phyloP scores from a whole-genome alignment of 2,113 vertebrate species.

The Leptodactylus fuscus region DNA sequence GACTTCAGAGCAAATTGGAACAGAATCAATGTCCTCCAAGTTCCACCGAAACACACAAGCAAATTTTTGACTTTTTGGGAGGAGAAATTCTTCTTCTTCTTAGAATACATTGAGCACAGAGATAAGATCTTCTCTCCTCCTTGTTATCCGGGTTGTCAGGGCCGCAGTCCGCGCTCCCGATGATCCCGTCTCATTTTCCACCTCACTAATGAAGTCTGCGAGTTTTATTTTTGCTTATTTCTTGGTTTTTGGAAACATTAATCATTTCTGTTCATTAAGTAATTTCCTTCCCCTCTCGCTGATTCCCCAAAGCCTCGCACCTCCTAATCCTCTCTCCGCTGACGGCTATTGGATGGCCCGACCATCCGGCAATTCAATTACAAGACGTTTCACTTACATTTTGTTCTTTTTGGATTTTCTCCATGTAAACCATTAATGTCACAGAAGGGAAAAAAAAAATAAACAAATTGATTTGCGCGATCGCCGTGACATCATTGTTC shows the following conservation, averaged over 20 bases:
- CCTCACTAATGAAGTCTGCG: neutral
- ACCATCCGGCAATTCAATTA: conserved; percentile 16
- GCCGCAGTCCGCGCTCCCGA: neutral
- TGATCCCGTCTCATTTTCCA: neutral
- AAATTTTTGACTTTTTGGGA: neutral
- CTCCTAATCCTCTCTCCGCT: neutral
- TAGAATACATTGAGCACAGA: neutral
- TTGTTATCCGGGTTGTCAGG: neutral
- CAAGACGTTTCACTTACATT: conserved; percentile 26
- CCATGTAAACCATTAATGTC: conserved; percentile 46
- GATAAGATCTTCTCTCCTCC: no score
- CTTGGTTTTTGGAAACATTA: neutral
- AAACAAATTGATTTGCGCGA: conserved; percentile 16
- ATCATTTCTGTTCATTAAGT: conserved; percentile 3
- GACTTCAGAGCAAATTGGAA: no score
- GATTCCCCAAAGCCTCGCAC: neutral
- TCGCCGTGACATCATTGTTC: neutral
- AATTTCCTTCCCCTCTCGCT: neutral
- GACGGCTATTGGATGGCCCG: neutral
- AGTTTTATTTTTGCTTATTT: neutral
- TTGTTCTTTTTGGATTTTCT: conserved; percentile 30
- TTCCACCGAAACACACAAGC: no score
- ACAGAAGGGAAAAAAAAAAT: neutral
- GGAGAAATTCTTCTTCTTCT: neutral
- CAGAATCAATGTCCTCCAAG: no score